phyloP scores from a whole-genome alignment of 2,888 invertebrate species.

The Podabrus alpinus region DNA sequence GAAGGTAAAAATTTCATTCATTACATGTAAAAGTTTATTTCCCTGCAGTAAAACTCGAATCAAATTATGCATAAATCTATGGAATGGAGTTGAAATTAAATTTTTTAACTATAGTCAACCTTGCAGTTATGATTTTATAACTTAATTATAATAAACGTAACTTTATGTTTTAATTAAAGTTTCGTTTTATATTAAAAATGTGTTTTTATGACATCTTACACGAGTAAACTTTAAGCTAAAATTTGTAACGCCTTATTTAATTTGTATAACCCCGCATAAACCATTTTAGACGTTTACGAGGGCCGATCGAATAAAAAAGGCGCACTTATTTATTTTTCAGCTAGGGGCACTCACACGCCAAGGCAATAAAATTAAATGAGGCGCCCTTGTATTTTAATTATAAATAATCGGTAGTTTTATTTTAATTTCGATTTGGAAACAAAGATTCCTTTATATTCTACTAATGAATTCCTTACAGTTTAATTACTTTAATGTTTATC shows the following conservation, averaged over 20 bases:
- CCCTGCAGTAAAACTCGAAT: not conserved
- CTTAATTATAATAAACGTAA: not conserved
- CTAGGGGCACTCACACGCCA: not conserved
- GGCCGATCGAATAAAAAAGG: not conserved
- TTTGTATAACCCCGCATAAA: constrained; percentile 2
- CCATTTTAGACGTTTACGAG: constrained; percentile 15
- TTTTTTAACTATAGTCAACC: not conserved
- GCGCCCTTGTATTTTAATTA: not conserved
- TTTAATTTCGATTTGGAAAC: not conserved
- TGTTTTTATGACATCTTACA: constrained; percentile 7
- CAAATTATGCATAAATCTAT: not conserved
- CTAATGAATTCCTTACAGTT: constrained; percentile 18
- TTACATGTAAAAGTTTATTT: not conserved
- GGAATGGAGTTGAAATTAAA: not conserved
- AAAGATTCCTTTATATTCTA: not conserved
- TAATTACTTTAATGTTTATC: constrained; percentile 22
- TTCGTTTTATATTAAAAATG: not conserved
- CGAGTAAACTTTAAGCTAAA: constrained; percentile 10
- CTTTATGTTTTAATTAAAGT: constrained; percentile 23
- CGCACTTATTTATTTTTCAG: not conserved
- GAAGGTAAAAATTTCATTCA: not conserved
- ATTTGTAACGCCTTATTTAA: constrained; percentile 10
- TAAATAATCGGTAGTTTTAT: not conserved
- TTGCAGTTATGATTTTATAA: not conserved
- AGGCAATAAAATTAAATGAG: not conserved